These are phyloP conservation scores for Brassicogethes aeneus DNA, from an alignment of 2,888 invertebrate species.

Conservation along the genomic window DNA sequence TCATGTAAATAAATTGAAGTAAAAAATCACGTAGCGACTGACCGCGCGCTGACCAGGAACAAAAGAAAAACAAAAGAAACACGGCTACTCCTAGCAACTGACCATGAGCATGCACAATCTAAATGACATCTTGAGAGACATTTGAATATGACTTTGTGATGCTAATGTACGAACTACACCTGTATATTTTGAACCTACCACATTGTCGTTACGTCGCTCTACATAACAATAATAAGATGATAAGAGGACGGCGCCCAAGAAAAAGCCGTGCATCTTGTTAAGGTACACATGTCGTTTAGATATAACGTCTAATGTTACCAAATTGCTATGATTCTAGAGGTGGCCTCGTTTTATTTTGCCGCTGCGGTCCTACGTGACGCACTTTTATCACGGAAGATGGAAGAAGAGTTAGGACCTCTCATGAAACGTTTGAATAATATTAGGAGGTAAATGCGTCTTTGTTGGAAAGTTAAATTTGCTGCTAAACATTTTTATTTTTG, in stretches of 20 bases:
- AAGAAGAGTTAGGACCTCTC: no score
- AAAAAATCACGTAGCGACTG: not conserved
- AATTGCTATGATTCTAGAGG: conserved; percentile 30
- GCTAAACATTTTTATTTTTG: no score
- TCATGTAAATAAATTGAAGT: not conserved
- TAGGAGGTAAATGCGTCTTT: no score
- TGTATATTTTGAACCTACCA: conserved; percentile 25
- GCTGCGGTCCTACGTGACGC: no score
- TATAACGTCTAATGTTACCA: conserved; percentile 32
- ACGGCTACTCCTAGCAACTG: not conserved
- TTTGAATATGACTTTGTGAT: conserved; percentile 34
- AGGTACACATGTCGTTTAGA: conserved; percentile 32
- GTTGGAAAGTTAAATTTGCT: no score
- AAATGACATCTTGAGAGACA: conserved; percentile 28
- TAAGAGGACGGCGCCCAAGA: conserved; percentile 13
- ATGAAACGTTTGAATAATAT: no score
- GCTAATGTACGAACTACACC: conserved; percentile 31
- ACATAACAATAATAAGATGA: conserved; percentile 31
- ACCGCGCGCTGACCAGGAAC: not conserved
- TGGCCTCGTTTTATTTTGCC: conserved; percentile 23
- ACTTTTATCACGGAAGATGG: no score
- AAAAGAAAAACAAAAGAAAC: conserved; percentile 1
- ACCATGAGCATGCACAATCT: conserved; percentile 19
- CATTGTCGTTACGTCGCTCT: conserved; percentile 25
- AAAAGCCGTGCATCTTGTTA: conserved; percentile 27